Evolutionary conservation across 2,113 vertebrate genomes (phyloP).

Genomic region (Mobula birostris): DNA sequence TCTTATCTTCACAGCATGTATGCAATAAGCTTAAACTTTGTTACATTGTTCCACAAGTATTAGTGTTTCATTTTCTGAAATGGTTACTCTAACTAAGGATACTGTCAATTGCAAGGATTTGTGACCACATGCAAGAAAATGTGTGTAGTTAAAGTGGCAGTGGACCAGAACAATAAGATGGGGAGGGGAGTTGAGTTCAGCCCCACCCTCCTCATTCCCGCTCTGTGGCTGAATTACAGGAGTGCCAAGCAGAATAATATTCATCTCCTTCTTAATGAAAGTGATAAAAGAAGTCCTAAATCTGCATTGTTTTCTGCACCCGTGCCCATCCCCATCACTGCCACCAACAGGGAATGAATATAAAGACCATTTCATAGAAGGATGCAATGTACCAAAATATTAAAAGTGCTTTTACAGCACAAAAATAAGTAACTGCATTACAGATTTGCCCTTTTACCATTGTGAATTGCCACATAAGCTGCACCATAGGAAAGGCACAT

Average conservation of each 20-base stretch:
- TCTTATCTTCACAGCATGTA: not conserved
- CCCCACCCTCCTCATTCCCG: not conserved
- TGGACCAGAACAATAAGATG: not conserved
- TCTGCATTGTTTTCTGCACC: not conserved
- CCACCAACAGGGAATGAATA: not conserved
- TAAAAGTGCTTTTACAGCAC: not conserved
- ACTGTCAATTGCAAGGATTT: not conserved
- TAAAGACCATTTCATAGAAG: not conserved
- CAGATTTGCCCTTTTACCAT: not conserved
- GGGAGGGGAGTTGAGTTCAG: not conserved
- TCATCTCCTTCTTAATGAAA: too few species aligned
- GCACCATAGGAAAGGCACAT: not conserved
- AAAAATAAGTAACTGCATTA: not conserved
- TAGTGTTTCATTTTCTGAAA: not conserved
- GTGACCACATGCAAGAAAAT: not conserved
- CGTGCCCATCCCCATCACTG: not conserved
- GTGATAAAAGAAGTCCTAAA: not conserved
- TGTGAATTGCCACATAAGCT: conserved; percentile 1
- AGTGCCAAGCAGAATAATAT: not conserved
- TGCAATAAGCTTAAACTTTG: not conserved
- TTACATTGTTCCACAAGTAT: not conserved
- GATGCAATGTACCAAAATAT: not conserved
- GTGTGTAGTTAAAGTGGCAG: too few species aligned
- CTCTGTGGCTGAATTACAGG: not conserved
- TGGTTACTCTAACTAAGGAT: too few species aligned